Conservation (phyloP, 2,113 vertebrate species). For the Struthio camelus region DNA sequence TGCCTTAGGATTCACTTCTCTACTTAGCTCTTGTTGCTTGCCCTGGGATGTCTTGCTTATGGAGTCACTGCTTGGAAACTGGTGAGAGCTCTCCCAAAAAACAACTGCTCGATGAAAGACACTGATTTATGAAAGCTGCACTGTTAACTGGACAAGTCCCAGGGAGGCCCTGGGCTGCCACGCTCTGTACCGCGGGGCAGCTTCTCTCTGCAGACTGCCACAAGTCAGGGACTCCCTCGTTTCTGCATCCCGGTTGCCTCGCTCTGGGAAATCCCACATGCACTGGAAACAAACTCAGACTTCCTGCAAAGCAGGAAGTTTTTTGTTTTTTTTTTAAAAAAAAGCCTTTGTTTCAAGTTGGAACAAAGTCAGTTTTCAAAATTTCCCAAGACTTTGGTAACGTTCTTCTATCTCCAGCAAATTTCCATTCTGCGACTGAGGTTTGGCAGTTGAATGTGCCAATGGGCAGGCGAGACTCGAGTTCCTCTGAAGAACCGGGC, state of each 20-base stretch:
- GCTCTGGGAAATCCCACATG: background rate
- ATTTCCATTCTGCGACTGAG: background rate
- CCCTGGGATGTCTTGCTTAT: background rate
- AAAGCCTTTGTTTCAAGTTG: background rate
- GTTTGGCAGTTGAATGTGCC: background rate
- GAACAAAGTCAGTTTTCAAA: background rate
- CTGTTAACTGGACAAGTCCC: background rate
- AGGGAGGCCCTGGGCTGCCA: background rate
- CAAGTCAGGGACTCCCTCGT: background rate
- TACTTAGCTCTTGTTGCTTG: background rate
- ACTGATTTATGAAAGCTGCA: background rate
- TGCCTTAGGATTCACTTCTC: background rate
- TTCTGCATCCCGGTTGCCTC: background rate
- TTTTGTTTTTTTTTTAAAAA: background rate
- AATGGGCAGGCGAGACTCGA: background rate
- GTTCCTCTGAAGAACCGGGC: background rate
- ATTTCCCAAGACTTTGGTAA: background rate
- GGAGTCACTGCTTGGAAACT: slow-evolving; percentile 27
- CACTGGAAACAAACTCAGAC: background rate
- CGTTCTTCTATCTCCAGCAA: background rate
- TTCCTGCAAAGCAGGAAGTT: background rate
- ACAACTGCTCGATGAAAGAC: background rate
- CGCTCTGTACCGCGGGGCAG: background rate
- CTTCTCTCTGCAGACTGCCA: background rate
- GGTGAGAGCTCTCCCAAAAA: background rate